These are phyloP conservation scores for Sarcophaga peregrina DNA, from an alignment of 1,140 invertebrate genomes.

Conservation along the genomic window DNA sequence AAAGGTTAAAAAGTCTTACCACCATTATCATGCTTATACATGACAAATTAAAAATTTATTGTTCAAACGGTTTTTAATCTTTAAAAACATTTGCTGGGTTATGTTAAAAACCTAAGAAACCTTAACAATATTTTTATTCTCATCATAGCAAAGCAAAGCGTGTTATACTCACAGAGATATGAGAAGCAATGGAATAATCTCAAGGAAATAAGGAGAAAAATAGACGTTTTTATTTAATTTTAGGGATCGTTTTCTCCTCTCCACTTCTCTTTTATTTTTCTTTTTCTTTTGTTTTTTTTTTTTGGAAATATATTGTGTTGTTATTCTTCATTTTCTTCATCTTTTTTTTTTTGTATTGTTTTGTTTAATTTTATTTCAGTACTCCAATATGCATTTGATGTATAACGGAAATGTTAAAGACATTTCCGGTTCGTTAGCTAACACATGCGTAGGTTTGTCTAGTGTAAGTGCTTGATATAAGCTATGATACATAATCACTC, in stretches of 20 bases:
- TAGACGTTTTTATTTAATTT: background rate
- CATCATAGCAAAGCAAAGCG: background rate
- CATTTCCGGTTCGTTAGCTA: constrained; percentile 60
- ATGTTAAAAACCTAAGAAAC: background rate
- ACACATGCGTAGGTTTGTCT: constrained; percentile 23
- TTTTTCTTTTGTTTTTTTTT: background rate
- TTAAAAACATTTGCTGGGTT: constrained; percentile 6
- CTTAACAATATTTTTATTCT: background rate
- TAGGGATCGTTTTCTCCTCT: too few relatives aligned
- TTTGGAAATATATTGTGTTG: background rate
- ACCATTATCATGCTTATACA: too few relatives aligned
- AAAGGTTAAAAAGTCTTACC: too few relatives aligned
- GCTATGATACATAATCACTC: too few relatives aligned
- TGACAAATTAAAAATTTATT: too few relatives aligned
- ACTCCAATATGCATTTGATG: constrained; percentile 51
- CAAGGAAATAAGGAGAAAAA: background rate
- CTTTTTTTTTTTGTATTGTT: too few relatives aligned
- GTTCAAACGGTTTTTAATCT: too few relatives aligned
- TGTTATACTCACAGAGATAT: background rate
- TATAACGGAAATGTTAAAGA: constrained; percentile 59
- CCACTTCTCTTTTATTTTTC: too few relatives aligned
- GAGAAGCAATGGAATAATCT: background rate
- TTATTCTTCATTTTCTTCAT: too few relatives aligned
- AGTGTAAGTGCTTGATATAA: background rate
- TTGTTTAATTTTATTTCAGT: too few relatives aligned